Conservation (phyloP, 2,113 vertebrate genomes). For the Pomatostomus ruficeps region DNA sequence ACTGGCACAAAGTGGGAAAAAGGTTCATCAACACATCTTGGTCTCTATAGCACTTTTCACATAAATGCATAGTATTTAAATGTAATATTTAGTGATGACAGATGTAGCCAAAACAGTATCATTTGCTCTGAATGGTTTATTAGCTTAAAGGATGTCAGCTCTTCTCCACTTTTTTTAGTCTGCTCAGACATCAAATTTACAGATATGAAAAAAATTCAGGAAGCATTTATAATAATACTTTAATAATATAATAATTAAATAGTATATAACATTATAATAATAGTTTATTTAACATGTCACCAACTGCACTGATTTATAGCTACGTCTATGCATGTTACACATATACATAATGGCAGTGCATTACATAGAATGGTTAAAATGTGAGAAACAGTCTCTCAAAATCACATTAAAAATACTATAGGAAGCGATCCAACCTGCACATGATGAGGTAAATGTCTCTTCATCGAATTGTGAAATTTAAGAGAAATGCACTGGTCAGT, state of each 20-base stretch:
- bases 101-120: not conserved
- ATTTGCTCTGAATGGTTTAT: not conserved
- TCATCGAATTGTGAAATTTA: not conserved
- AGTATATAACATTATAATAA: not conserved
- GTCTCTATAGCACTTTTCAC: not conserved
- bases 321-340: not conserved
- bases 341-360: not conserved
- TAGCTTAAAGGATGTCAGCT: not conserved
- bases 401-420: not conserved
- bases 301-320: not conserved
- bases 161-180: not conserved
- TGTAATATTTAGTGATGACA: not conserved
- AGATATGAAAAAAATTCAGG: not conserved
- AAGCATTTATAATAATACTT: not conserved
- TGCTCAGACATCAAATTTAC: not conserved
- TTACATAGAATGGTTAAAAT: not conserved
- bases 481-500: not conserved
- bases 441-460: not conserved
- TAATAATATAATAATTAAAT: not conserved
- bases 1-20: not conserved
- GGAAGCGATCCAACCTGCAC: not conserved
- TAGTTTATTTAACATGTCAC: not conserved
- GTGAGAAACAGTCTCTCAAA: not conserved
- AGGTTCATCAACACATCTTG: not conserved
- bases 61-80: not conserved